Evolutionary conservation across 92 coral and sea anemone genomes (phyloP).

Genomic region (Porites rus): DNA sequence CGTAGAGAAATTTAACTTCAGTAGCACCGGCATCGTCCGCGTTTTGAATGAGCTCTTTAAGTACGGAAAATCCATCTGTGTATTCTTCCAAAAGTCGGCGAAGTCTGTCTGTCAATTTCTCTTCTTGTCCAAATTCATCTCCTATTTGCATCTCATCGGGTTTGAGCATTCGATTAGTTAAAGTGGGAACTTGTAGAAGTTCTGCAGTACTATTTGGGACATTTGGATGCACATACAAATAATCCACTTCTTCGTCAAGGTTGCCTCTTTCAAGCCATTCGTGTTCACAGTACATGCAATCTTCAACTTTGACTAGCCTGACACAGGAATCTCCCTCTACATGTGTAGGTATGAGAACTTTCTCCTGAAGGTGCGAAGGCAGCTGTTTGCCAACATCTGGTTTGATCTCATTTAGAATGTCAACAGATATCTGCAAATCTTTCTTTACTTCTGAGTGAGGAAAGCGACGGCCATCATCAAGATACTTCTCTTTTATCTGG

Average conservation of each 20-base stretch:
- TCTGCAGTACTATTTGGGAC: conserved; percentile 69
- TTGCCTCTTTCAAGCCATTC: conserved; percentile 75
- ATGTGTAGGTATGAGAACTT: conserved; percentile 66
- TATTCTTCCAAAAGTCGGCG: conserved; percentile 82
- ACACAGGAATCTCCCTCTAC: conserved; percentile 46
- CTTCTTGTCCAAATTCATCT: conserved; percentile 86
- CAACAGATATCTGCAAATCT: conserved; percentile 46
- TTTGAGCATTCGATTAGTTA: conserved; percentile 80
- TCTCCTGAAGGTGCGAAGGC: conserved; percentile 8
- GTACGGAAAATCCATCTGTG: conserved; percentile 88
- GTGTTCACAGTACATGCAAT: conserved; percentile 75
- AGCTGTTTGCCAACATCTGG: conserved; percentile 30
- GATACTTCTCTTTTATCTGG: conserved; percentile 65
- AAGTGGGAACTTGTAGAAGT: conserved; percentile 69
- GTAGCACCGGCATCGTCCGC: conserved; percentile 94
- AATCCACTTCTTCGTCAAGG: conserved; percentile 68
- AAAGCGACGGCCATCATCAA: neutral
- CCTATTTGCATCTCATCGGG: conserved; percentile 83
- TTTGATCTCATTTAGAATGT: conserved; percentile 63
- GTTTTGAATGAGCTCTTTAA: conserved; percentile 91
- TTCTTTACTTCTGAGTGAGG: conserved; percentile 24
- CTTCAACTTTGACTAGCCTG: conserved; percentile 50
- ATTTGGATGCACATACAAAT: conserved; percentile 67
- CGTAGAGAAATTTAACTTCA: conserved; percentile 78
- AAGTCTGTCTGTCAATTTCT: conserved; percentile 77